Conservation (phyloP, 2,888 invertebrate species). For the Acanthosepion esculentum region DNA sequence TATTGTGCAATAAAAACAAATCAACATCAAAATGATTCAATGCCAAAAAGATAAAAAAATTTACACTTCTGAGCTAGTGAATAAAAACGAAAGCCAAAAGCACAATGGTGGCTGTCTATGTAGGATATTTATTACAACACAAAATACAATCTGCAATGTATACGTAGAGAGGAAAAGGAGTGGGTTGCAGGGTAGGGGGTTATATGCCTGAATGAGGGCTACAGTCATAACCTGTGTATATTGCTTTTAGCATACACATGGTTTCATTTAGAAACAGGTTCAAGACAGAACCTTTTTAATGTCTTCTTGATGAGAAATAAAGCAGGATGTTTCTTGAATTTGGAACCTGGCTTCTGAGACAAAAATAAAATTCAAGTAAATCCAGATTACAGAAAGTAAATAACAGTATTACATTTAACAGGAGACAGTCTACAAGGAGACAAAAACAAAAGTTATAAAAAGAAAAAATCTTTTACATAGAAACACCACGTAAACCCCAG, state of each 20-base stretch:
- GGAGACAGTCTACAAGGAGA: neutral
- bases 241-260: neutral
- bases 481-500: neutral
- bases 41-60: too few species aligned
- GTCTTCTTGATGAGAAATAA: neutral
- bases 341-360: neutral
- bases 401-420: neutral
- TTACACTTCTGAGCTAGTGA: too few species aligned
- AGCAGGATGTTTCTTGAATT: neutral
- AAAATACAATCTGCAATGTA: neutral
- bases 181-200: neutral
- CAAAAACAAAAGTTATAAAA: neutral
- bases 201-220: neutral
- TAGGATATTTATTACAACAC: slow-evolving; percentile 6
- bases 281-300: neutral
- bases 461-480: neutral
- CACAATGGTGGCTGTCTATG: neutral
- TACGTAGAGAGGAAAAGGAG: neutral
- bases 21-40: too few species aligned
- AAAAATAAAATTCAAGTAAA: neutral
- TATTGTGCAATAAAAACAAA: too few species aligned
- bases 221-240: neutral
- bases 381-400: neutral
- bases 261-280: neutral
- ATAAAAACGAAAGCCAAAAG: neutral